A percentile compares a stretch with the other conserved stretches of the same genome.
These are phyloP conservation scores for Acronicta alni DNA, from an alignment of 2,888 invertebrate species.

Conservation along the genomic window DNA sequence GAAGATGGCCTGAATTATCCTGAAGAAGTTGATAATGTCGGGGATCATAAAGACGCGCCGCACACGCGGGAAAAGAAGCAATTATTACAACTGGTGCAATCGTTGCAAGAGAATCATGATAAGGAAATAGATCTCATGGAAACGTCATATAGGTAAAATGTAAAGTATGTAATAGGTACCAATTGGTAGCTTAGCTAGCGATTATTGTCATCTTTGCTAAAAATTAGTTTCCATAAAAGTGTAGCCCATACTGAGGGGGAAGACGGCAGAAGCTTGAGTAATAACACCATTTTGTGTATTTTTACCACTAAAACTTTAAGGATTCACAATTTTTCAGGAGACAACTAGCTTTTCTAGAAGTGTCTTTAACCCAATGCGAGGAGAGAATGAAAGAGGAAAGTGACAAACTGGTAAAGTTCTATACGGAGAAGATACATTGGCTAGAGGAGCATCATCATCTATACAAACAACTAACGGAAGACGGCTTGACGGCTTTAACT, in stretches of 20 bases:
- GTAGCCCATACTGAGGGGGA: too few relatives aligned
- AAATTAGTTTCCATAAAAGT: not conserved
- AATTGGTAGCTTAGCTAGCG: too few relatives aligned
- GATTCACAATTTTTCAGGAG: slow-evolving; percentile 75
- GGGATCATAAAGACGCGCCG: slow-evolving; percentile 69
- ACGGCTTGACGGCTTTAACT: slow-evolving; percentile 81
- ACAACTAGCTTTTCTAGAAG: slow-evolving; percentile 89
- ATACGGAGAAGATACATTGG: slow-evolving; percentile 85
- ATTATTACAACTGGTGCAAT: slow-evolving; percentile 84
- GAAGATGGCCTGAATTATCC: slow-evolving; percentile 51
- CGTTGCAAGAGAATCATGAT: slow-evolving; percentile 89
- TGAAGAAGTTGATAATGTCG: slow-evolving; percentile 55
- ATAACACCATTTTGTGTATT: not conserved
- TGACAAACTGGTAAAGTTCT: slow-evolving; percentile 83
- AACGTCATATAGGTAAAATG: slow-evolving; percentile 89
- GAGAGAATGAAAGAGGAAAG: slow-evolving; percentile 90
- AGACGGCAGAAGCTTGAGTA: too few relatives aligned
- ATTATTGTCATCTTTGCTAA: not conserved
- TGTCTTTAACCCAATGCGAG: slow-evolving; percentile 88
- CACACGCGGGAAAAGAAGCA: slow-evolving; percentile 77
- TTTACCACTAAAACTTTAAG: not conserved
- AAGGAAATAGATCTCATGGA: slow-evolving; percentile 91
- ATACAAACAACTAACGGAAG: slow-evolving; percentile 86
- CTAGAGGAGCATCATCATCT: slow-evolving; percentile 87
- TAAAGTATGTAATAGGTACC: not conserved